These are phyloP conservation scores for Brachyptera risi DNA, from an alignment of 2,888 invertebrate species.

Conservation along the genomic window DNA sequence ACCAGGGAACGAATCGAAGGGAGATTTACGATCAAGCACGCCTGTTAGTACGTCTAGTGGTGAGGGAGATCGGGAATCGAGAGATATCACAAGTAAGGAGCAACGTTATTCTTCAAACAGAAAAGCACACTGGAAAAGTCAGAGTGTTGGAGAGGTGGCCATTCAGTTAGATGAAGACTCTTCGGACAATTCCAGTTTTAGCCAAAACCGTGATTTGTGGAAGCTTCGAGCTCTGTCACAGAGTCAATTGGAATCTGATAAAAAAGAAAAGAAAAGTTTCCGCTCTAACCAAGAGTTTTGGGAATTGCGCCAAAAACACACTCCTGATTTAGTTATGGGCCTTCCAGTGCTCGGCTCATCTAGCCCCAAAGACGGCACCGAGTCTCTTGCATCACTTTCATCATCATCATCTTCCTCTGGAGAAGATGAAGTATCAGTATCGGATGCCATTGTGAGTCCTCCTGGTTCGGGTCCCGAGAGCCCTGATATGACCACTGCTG, in stretches of 20 bases:
- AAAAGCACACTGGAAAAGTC: conserved; percentile 46
- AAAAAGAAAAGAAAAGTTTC: conserved; percentile 30
- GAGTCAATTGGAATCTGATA: conserved; percentile 43
- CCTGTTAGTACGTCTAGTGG: conserved; percentile 29
- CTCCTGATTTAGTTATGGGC: conserved; percentile 81
- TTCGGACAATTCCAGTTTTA: conserved; percentile 43
- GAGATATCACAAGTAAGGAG: too few relatives aligned
- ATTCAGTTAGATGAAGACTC: conserved; percentile 40
- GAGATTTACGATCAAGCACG: conserved; percentile 26
- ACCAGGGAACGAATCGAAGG: conserved; percentile 28
- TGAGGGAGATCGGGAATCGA: conserved; percentile 14
- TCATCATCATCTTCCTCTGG: conserved; percentile 24
- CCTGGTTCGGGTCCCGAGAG: conserved; percentile 50
- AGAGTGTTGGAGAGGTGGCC: conserved; percentile 42
- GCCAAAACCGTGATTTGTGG: conserved; percentile 57
- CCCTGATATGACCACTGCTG: conserved; percentile 66
- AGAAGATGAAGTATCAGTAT: conserved; percentile 40
- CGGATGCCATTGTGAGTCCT: conserved; percentile 31
- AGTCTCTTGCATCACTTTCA: conserved; percentile 33
- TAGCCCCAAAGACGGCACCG: conserved; percentile 43
- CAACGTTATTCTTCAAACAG: conserved; percentile 6
- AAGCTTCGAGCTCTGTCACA: conserved; percentile 57
- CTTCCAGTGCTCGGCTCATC: conserved; percentile 56
- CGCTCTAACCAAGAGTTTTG: conserved; percentile 43
- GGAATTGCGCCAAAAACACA: conserved; percentile 53